phyloP scores from a whole-genome alignment of 1,140 invertebrate species.

The Pseudomyrmex cubaensis region DNA sequence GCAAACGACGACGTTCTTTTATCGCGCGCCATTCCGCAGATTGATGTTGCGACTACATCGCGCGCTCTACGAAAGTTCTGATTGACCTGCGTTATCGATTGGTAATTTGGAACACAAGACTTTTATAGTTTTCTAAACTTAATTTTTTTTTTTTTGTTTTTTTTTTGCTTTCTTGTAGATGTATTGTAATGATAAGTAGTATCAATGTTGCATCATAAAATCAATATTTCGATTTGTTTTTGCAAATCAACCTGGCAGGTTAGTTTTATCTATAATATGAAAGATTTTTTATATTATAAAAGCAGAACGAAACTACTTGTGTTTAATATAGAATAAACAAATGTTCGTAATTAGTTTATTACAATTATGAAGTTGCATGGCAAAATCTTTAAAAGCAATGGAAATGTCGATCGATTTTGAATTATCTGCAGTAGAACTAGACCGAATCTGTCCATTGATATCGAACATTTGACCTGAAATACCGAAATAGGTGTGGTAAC shows the following conservation, averaged over 20 bases:
- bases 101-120: slow-evolving; percentile 19
- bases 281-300: neutral
- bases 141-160: slow-evolving; percentile 27
- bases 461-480: slow-evolving; percentile 53
- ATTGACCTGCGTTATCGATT: slow-evolving; percentile 45
- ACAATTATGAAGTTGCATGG: neutral
- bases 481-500: neutral
- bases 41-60: slow-evolving; percentile 34
- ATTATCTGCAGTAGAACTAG: neutral
- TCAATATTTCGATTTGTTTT: neutral
- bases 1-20: slow-evolving; percentile 36
- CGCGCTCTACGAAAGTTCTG: slow-evolving; percentile 2
- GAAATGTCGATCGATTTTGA: slow-evolving; percentile 10
- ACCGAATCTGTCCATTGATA: neutral
- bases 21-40: slow-evolving; percentile 30
- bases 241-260: neutral
- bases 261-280: neutral
- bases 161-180: neutral
- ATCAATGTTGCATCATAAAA: neutral
- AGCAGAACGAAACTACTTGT: neutral
- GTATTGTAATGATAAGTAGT: neutral
- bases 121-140: slow-evolving; percentile 9
- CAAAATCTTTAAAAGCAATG: neutral
- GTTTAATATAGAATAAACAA: neutral
- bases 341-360: too few relatives aligned